Percentiles rank a stretch among this genome's conserved stretches.
phyloP scores from a whole-genome alignment of 2,797 vertebrate genomes.

The Dendrocincla fuliginosa region DNA sequence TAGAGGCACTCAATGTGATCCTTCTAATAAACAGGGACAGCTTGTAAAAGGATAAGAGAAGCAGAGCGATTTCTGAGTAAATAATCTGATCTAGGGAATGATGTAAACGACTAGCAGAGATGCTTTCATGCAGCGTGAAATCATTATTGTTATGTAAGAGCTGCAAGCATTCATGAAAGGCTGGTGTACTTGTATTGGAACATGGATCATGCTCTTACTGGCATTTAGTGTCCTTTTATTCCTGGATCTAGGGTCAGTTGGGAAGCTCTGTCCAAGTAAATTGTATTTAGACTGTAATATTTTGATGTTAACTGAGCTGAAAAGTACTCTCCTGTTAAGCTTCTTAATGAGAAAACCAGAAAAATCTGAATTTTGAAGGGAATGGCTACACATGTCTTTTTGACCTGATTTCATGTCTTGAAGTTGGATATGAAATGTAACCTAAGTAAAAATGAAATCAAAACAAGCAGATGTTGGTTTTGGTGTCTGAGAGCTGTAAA shows the following conservation, averaged over 20 bases:
- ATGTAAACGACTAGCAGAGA: neutral
- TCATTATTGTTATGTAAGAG: slow-evolving; percentile 49
- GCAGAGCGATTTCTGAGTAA: slow-evolving; percentile 46
- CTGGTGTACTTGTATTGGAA: neutral
- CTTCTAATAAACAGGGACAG: slow-evolving; percentile 36
- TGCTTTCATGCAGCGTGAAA: neutral
- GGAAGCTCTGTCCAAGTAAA: neutral
- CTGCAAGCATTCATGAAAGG: neutral
- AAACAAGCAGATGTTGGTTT: neutral
- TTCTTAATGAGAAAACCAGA: neutral
- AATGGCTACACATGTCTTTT: neutral
- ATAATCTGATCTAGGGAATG: slow-evolving; percentile 43
- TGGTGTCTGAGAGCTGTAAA: neutral
- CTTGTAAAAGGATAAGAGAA: slow-evolving; percentile 63
- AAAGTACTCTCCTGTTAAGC: neutral
- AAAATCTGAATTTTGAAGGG: neutral
- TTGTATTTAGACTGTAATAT: neutral
- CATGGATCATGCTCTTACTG: neutral
- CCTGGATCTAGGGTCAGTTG: neutral
- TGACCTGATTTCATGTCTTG: neutral
- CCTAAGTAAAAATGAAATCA: neutral
- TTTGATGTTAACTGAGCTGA: neutral
- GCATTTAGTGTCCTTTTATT: neutral
- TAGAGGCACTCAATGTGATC: slow-evolving; percentile 20
- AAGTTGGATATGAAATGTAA: neutral